These are phyloP conservation scores for Operophtera brumata DNA, from an alignment of 2,888 invertebrate genomes.

Conservation along the genomic window DNA sequence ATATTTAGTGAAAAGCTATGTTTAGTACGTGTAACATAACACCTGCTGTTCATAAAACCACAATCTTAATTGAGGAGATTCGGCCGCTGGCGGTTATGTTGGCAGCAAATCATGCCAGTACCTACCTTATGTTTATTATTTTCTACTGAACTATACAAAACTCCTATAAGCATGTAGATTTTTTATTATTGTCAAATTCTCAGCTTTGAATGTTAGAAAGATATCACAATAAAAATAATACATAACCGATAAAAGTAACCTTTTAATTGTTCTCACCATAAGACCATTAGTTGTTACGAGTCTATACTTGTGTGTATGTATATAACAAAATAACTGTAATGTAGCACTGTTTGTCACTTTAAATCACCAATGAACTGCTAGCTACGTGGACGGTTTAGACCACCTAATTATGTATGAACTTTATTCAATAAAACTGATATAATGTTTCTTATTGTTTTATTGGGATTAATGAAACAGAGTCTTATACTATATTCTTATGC, in stretches of 20 bases:
- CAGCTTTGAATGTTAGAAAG: conserved; percentile 48
- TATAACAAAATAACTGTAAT: conserved; percentile 53
- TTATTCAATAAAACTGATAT: conserved; percentile 71
- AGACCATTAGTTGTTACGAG: not conserved
- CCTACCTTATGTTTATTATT: conserved; percentile 31
- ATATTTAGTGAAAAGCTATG: conserved; percentile 18
- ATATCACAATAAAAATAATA: conserved; percentile 26
- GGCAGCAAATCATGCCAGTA: conserved; percentile 44
- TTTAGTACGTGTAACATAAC: conserved; percentile 7
- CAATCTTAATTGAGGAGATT: conserved; percentile 18
- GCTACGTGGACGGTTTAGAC: conserved; percentile 61
- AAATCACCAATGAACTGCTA: conserved; percentile 67
- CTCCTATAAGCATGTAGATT: conserved; percentile 45
- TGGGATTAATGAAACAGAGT: not conserved
- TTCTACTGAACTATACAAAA: conserved; percentile 37
- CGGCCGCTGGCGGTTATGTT: conserved; percentile 66
- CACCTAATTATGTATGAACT: conserved; percentile 71
- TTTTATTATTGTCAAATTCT: conserved; percentile 40
- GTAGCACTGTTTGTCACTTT: conserved; percentile 66
- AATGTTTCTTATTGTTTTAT: conserved; percentile 35
- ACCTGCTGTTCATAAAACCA: conserved; percentile 17
- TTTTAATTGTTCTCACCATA: conserved; percentile 3
- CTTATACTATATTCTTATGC: conserved; percentile 33
- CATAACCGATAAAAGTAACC: conserved; percentile 21
- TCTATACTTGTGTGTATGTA: conserved; percentile 57